Evolutionary conservation across 2,888 invertebrate species (phyloP), one percentile per base, ranked within the genome.

Genomic region (Ennomos erosarius): DNA sequence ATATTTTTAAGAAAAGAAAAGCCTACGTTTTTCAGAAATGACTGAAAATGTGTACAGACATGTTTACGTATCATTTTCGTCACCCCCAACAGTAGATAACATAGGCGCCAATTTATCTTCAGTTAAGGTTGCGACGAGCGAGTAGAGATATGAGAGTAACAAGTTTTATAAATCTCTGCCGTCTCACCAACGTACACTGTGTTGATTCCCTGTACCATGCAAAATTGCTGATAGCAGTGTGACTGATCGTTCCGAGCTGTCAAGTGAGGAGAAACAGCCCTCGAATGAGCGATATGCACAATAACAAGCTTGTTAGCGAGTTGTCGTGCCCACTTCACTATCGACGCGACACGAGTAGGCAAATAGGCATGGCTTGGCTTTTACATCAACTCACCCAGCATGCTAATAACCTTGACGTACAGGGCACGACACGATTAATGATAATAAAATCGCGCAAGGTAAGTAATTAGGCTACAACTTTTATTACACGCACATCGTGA

Each of bases 201-300:
- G 68, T 63, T 69, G 65, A 71, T 74, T 70, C 75, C 74, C 71
- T 68, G 71, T 70, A 66, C 76, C 81, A 71, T 85, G 81, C 74
- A 76, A 77, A 84, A 81, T 83, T 77, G 81, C 71, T 78, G 79
- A 84, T 81, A 78, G 76, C 75, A 68, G 71, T 73, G 76, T 76
- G 77, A 78, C 74, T 70, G 76, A 81, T 81, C 53, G 67, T 55
- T 55, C 40, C 64, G 67, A 66, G 65, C 51, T 59, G 63, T 65
- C 63, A 65, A 64, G 66, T 69, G 64, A 65, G 63, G 59, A 73
- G 68, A 54, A 65, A 62, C 68, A 73, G 68, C 58, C 66, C 61
- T 68, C 60, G 63, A 56, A 60, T 66, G 64, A 67, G 65, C 66
- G 57, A 66, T 60, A 67, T 64, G 59, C 52, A 70, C 69, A 74